Evolutionary conservation across 2,113 vertebrate species (phyloP).

Genomic region (Mellivora capensis): DNA sequence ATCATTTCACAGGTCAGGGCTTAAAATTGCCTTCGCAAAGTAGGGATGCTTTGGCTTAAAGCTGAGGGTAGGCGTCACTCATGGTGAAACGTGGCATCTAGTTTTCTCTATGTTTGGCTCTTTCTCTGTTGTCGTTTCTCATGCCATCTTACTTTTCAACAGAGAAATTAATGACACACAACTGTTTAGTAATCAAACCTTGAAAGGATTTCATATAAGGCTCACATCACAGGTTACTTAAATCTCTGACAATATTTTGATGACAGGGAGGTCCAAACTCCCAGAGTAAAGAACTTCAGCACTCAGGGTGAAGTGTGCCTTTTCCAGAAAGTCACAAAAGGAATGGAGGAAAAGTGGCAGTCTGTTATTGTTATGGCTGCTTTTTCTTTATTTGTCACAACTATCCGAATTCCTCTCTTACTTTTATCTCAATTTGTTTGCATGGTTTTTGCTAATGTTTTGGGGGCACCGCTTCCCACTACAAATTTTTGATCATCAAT

Average conservation of each 20-base stretch:
- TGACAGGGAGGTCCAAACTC: constrained; percentile 18
- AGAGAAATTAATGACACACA: constrained; percentile 68
- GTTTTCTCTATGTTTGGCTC: not conserved
- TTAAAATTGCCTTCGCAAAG: constrained; percentile 72
- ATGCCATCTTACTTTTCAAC: constrained; percentile 55
- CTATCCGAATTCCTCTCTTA: not conserved
- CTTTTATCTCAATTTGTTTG: not conserved
- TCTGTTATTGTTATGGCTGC: not conserved
- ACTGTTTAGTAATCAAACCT: constrained; percentile 71
- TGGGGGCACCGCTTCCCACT: not conserved
- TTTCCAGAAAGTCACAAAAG: constrained; percentile 35
- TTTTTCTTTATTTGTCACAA: not conserved
- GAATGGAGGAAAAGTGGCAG: not conserved
- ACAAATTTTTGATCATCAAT: not conserved
- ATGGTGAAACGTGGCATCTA: not conserved
- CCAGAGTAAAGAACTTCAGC: not conserved
- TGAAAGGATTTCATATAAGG: constrained; percentile 45
- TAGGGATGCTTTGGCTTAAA: constrained; percentile 53
- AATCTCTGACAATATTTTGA: constrained; percentile 44
- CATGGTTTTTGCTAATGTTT: not conserved
- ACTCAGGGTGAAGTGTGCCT: constrained; percentile 15
- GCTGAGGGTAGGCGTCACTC: constrained; percentile 65
- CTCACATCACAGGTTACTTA: not conserved
- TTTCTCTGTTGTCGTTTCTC: constrained; percentile 48
- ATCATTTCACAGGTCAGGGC: constrained; percentile 68